phyloP scores from a whole-genome alignment of 2,113 vertebrate genomes.

The Marcusenius ussheri region DNA sequence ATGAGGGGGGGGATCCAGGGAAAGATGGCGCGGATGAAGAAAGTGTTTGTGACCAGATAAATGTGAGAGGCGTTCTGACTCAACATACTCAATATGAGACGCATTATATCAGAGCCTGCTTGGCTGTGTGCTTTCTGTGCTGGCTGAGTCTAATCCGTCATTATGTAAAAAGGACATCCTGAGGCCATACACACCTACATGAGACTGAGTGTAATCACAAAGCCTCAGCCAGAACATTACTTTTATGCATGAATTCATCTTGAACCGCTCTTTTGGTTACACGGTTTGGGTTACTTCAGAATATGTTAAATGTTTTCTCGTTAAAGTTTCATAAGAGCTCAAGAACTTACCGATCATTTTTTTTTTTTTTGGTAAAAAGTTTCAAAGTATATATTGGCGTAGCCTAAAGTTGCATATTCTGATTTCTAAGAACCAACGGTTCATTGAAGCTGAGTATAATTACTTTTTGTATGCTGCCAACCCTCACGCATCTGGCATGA shows the following conservation, averaged over 20 bases:
- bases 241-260: neutral
- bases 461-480: neutral
- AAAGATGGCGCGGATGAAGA: neutral
- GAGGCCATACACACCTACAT: neutral
- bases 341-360: neutral
- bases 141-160: neutral
- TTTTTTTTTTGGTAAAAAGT: neutral
- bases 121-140: neutral
- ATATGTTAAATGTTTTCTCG: neutral
- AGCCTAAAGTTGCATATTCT: neutral
- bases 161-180: neutral
- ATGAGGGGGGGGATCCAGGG: neutral
- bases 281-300: neutral
- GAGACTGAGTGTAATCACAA: neutral
- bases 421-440: neutral
- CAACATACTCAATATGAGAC: neutral
- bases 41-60: neutral
- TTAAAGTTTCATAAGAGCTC: neutral
- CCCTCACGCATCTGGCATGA: neutral
- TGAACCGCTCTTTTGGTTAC: neutral
- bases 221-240: neutral
- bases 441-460: neutral
- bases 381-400: neutral
- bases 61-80: neutral
- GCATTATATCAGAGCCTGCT: neutral